A percentile compares a stretch with the other conserved stretches of the same genome.
Conservation (phyloP, 1,140 invertebrate genomes). For the Trichoplusia ni region DNA sequence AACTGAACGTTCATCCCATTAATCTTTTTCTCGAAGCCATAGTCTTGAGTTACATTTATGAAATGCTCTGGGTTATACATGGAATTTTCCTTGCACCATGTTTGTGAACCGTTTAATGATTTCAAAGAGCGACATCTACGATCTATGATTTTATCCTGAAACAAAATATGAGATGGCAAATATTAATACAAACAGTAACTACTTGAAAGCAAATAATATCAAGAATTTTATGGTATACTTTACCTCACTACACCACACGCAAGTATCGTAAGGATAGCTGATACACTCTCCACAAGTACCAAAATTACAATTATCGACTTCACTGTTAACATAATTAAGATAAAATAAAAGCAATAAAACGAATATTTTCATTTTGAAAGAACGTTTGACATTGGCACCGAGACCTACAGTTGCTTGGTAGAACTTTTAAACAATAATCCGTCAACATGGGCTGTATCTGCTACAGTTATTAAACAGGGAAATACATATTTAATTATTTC, state of each 20-base stretch:
- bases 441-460: no score
- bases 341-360: background rate
- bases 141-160: background rate
- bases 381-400: no score
- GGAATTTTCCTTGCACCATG: conserved; percentile 51
- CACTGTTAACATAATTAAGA: background rate
- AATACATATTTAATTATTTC: no score
- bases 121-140: background rate
- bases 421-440: no score
- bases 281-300: conserved; percentile 56
- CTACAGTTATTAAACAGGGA: no score
- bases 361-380: background rate
- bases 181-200: no score
- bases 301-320: background rate
- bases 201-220: no score
- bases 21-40: conserved; percentile 37
- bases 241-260: conserved; percentile 61
- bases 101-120: background rate
- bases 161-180: no score
- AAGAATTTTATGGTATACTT: no score
- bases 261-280: conserved; percentile 39
- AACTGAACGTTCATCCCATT: conserved; percentile 49
- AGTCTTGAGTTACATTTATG: background rate
- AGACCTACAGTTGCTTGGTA: no score
- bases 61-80: conserved; percentile 39